Conservation (phyloP, 2,113 vertebrate genomes). For the Antechinus flavipes region DNA sequence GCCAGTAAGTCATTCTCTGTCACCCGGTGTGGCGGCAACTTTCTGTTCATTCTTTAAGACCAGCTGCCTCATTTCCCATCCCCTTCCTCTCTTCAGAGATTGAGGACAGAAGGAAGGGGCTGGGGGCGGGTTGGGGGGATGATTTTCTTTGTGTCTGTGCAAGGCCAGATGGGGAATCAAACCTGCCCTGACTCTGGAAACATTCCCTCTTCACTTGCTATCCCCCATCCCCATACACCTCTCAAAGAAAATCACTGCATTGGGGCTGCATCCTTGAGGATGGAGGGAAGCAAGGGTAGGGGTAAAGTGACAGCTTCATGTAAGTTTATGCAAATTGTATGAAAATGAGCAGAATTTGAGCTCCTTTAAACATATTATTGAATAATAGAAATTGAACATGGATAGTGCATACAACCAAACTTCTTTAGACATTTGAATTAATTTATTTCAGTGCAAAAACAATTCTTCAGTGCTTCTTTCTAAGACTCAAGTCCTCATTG, state of each 20-base stretch:
- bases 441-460: background rate
- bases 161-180: background rate
- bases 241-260: background rate
- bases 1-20: slow-evolving; percentile 80
- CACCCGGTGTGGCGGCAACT: background rate
- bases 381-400: background rate
- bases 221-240: too few species aligned
- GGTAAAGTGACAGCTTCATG: background rate
- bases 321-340: background rate
- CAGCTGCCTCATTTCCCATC: slow-evolving; percentile 24
- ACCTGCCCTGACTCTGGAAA: background rate
- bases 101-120: background rate
- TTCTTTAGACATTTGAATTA: background rate
- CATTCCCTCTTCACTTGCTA: background rate
- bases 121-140: background rate
- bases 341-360: background rate
- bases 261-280: background rate
- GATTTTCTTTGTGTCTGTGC: background rate
- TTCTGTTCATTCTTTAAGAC: background rate
- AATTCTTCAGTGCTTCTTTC: background rate
- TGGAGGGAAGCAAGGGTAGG: background rate
- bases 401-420: background rate
- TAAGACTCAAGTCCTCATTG: background rate
- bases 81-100: slow-evolving; percentile 22
- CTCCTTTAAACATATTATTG: background rate